These are phyloP conservation scores for Hepsetus odoe DNA, from an alignment of 2,113 vertebrate species.

Conservation along the genomic window DNA sequence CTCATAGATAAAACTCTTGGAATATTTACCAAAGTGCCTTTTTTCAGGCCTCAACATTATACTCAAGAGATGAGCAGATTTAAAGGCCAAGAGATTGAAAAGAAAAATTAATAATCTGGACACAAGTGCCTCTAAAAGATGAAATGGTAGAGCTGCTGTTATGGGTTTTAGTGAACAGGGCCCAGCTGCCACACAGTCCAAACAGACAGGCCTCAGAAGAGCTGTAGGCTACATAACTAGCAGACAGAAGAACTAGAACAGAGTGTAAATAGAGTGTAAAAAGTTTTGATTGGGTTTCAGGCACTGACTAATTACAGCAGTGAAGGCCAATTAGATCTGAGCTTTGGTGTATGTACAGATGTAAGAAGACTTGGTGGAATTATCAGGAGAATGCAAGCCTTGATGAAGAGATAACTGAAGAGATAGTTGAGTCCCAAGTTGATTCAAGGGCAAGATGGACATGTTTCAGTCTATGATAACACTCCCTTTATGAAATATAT, in stretches of 20 bases:
- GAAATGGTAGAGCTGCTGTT: constrained; percentile 3
- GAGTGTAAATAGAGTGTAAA: constrained; percentile 51
- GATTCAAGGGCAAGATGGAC: too few species aligned
- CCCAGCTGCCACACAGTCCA: constrained; percentile 9
- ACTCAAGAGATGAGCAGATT: not conserved
- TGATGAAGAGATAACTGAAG: not conserved
- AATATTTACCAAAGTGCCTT: not conserved
- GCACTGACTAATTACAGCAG: constrained; percentile 51
- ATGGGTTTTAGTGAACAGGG: not conserved
- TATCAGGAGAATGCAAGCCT: not conserved
- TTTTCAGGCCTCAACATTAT: too few species aligned
- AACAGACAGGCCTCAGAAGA: constrained; percentile 4
- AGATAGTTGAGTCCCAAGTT: not conserved
- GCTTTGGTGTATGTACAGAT: not conserved
- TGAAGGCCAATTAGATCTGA: constrained; percentile 48
- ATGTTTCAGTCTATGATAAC: too few species aligned
- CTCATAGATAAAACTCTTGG: too few species aligned
- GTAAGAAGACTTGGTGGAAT: not conserved
- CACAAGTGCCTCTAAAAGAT: not conserved
- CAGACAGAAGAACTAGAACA: constrained; percentile 19
- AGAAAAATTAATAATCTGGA: not conserved
- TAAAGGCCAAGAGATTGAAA: not conserved
- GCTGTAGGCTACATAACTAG: not conserved
- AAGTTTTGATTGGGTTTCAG: constrained; percentile 42
- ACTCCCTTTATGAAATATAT: too few species aligned